Conservation (phyloP, 2,888 invertebrate genomes). For the Megaustenia siamemsis region DNA sequence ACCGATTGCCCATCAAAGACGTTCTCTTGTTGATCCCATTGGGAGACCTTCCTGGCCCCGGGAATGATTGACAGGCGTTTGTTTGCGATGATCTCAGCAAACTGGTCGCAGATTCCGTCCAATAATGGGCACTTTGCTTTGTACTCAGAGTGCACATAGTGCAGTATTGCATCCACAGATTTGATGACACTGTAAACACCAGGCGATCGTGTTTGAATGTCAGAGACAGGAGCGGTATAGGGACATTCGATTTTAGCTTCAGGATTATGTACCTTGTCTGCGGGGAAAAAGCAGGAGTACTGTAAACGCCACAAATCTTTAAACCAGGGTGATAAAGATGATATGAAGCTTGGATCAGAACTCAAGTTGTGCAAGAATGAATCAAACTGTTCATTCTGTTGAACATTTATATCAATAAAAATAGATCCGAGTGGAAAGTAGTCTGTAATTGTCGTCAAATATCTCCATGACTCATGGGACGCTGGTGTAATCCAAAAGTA, state of each 20-base stretch:
- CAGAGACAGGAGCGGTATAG: constrained; percentile 14
- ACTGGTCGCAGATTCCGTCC: constrained; percentile 60
- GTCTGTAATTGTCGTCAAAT: not conserved
- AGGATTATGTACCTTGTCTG: not conserved
- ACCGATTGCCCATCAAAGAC: constrained; percentile 39
- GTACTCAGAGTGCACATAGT: constrained; percentile 61
- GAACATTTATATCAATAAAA: not conserved
- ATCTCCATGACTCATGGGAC: not conserved
- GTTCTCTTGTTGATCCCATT: constrained; percentile 55
- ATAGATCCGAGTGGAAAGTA: constrained; percentile 38
- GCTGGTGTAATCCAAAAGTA: constrained; percentile 30
- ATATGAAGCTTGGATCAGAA: not conserved
- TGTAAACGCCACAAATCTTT: constrained; percentile 14
- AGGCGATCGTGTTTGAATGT: constrained; percentile 22
- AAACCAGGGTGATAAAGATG: constrained; percentile 13
- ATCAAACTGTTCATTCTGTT: constrained; percentile 17
- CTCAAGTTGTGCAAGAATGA: not conserved
- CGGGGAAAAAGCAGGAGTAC: not conserved
- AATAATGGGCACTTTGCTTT: constrained; percentile 57
- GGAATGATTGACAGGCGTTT: constrained; percentile 21
- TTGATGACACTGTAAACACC: constrained; percentile 64
- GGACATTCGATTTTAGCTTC: not conserved
- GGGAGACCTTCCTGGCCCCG: constrained; percentile 45
- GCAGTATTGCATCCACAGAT: constrained; percentile 65
- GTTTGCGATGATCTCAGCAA: constrained; percentile 52